Evolutionary conservation across 2,113 vertebrate species (phyloP), one percentile per base, ranked within the genome.

Genomic region (Romanogobio albipinnatus): DNA sequence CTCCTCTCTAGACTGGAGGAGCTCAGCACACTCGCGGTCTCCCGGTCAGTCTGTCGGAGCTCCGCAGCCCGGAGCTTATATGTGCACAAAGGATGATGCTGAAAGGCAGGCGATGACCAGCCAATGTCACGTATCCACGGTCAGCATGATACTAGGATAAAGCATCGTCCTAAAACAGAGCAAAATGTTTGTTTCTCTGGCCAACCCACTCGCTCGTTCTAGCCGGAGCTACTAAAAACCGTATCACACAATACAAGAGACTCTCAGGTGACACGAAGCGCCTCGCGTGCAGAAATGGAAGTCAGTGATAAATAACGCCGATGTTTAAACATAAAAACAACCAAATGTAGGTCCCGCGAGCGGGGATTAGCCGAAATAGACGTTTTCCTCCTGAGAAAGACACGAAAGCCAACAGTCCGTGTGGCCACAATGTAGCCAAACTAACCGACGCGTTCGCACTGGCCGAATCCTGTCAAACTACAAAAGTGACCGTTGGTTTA

Each of bases 181-280:
- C 79, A 87, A 84, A 87, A 87, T 75, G 85, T 62, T 58, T 19
- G 64, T 22, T 82, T 83, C 90, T 93, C 90, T n/a, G 91, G 85
- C 86, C 87, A 89, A 90, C 86, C 87, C 81, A 43, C 75, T 83
- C 87, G 59, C 74, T 78, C 36, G 82, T 78, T 85, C 87, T 79
- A 85, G 71, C 70, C 11, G 85, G 85, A 90, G 90, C 88, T 88
- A 91, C 84, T 88, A 86, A 91, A 87, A 87, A 89, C 76, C 85
- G 84, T 76, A 59, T 59, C 77, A 82, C 87, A 86, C 82, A 82
- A 91, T 83, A 82, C 84, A 84, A 87, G 75, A 75, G 89, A 77
- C 82, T 90, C 92, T 87, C 92, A 90, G 91, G 92, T 93, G 89
- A 84, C 24, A 84, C 84, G 70, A 70, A 87, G 81, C 76, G 74